Percentiles rank a stretch among this genome's conserved stretches.
Evolutionary conservation across 2,797 vertebrate genomes (phyloP).

Genomic region (Ibycter americanus): DNA sequence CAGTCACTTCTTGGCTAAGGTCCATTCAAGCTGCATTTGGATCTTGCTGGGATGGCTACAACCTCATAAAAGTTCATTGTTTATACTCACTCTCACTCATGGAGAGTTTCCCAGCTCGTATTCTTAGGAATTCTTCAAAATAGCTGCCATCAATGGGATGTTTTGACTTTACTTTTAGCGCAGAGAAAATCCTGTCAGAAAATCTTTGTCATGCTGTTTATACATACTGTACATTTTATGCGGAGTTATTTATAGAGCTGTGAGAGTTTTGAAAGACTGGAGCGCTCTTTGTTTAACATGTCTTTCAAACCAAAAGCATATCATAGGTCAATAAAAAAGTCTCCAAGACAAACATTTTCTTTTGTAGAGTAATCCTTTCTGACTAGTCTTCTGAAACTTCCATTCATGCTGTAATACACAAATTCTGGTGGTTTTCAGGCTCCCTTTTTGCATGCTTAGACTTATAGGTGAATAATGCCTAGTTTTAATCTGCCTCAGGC

Average conservation of each 20-base stretch:
- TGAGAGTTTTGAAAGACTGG: conserved; percentile 61
- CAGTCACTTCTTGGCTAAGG: conserved; percentile 70
- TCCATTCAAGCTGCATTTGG: conserved; percentile 71
- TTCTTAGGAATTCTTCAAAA: conserved; percentile 73
- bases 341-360: conserved; percentile 37
- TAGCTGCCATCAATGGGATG: conserved; percentile 57
- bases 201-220: conserved; percentile 68
- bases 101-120: conserved; percentile 58
- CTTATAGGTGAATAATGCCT: not conserved
- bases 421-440: not conserved
- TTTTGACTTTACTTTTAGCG: conserved; percentile 70
- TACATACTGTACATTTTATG: conserved; percentile 69
- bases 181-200: conserved; percentile 66
- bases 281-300: conserved; percentile 64
- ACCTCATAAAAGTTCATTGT: conserved; percentile 63
- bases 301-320: conserved; percentile 43
- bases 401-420: not conserved
- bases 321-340: conserved; percentile 33
- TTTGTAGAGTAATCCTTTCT: not conserved
- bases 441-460: not conserved
- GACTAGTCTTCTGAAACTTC: not conserved
- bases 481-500: not conserved
- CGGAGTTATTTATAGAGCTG: conserved; percentile 72
- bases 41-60: conserved; percentile 57
- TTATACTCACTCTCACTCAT: conserved; percentile 38